Conservation (phyloP, 2,797 vertebrate genomes). For the Discoglossus pictus region DNA sequence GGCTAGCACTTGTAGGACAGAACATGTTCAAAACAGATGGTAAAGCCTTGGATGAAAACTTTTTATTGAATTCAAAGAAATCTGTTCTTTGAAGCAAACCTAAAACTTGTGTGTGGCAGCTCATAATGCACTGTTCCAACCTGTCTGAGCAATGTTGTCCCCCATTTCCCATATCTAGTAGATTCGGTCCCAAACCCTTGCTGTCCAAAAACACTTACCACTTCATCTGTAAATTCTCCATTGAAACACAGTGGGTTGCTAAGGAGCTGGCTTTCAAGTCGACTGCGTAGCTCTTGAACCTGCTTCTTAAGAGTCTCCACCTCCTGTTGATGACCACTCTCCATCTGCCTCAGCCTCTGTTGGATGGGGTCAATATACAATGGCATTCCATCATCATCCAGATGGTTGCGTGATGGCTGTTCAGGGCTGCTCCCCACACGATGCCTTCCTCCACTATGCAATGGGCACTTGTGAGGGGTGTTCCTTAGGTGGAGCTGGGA, state of each 20-base stretch:
- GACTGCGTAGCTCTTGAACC: conserved; percentile 90
- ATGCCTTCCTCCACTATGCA: conserved; percentile 62
- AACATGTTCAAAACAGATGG: neutral
- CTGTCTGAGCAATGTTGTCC: too few relatives aligned
- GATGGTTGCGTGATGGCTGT: conserved; percentile 85
- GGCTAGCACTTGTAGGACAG: too few relatives aligned
- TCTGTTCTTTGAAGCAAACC: too few relatives aligned
- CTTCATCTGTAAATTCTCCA: conserved; percentile 87
- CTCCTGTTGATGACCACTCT: conserved; percentile 91
- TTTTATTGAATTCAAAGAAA: too few relatives aligned
- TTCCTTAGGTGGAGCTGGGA: conserved; percentile 76
- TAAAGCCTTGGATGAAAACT: neutral
- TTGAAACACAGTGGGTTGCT: conserved; percentile 78
- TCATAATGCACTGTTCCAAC: too few relatives aligned
- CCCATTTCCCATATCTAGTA: too few relatives aligned
- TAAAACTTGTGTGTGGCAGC: too few relatives aligned
- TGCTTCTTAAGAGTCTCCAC: conserved; percentile 94
- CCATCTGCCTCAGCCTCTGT: conserved; percentile 93
- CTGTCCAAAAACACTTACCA: conserved; percentile 78
- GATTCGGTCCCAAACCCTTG: neutral
- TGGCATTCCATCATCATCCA: conserved; percentile 91
- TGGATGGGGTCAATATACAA: conserved; percentile 88
- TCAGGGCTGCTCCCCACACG: conserved; percentile 77
- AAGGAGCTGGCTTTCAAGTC: conserved; percentile 87
- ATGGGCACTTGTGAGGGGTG: conserved; percentile 72